phyloP scores from a whole-genome alignment of 2,797 vertebrate species.

The Acipenser oxyrinchus region DNA sequence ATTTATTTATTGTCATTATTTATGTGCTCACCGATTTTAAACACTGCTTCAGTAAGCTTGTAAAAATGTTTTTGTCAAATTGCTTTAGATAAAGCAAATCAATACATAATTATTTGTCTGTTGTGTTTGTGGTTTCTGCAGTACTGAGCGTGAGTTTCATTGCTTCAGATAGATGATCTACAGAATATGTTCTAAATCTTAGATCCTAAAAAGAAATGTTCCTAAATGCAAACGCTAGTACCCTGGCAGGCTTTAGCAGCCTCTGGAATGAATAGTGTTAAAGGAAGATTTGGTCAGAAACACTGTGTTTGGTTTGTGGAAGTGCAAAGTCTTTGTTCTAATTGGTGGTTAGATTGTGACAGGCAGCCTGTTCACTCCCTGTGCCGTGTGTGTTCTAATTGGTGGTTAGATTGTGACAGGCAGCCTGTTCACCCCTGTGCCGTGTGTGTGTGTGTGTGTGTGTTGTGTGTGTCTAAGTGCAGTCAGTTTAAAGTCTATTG shows the following conservation, averaged over 20 bases:
- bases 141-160: no score
- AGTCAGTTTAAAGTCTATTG: slow-evolving; percentile 57
- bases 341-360: slow-evolving; percentile 53
- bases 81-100: slow-evolving; percentile 4
- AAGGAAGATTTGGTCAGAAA: not conserved
- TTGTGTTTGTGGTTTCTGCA: no score
- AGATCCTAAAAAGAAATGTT: no score
- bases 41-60: not conserved
- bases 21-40: slow-evolving; percentile 9
- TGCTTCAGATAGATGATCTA: no score
- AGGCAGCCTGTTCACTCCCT: slow-evolving; percentile 38
- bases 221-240: no score
- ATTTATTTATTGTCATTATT: not conserved
- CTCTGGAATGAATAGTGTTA: no score
- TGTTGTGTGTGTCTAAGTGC: slow-evolving; percentile 30
- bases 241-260: no score
- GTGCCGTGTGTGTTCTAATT: no score
- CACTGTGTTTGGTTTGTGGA: slow-evolving; percentile 20
- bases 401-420: no score
- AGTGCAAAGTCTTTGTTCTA: slow-evolving; percentile 20
- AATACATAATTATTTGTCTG: slow-evolving; percentile 15
- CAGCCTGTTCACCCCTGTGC: no score
- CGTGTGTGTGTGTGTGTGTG: slow-evolving; percentile 37
- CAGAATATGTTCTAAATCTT: no score
- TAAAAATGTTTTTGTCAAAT: not conserved